Base-by-base conservation (phyloP, 2,888 invertebrate species). In the Eupithecia abbreviata region DNA sequence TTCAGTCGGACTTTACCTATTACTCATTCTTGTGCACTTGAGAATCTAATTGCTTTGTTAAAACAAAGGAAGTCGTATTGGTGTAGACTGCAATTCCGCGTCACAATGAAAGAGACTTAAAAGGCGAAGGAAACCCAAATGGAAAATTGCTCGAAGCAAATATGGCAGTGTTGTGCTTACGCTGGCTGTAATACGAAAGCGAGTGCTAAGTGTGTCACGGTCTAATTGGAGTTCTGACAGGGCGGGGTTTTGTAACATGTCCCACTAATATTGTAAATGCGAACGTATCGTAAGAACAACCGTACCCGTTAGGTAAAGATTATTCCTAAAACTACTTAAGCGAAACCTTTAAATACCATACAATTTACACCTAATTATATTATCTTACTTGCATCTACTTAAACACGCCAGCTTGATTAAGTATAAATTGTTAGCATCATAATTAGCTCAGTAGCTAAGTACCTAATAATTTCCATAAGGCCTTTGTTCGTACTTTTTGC, bases 171-270 rank as follows among this genome's bases (percentile, higher is more conserved):
- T 82, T 79, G 83, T 82, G 80, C 82, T 83, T 80, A 82, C 9
- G 43, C 81, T 82, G 85, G 84, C 83, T 85, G 85, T 83, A 85
- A 90, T 89, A 90, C 85, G 91, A 92, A 92, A 93, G 91, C 90
- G 85, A 90, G 88, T 88, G 88, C 86, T 86, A 91, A 90, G 88
- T 89, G 85, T 92, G 93, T 92, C 90, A 92, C 90, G 93, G 93
- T 93, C 93, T 92, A 90, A 91, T 92, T 93, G 90, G 88, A 90
- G 84, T 83, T 85, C 88, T 89, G 86, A 87, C 88, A 89, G 89
- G 87, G 84, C 87, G 87, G 89, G 89, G 91, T 89, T 90, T 86
- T 87, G 90, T 88, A 87, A 86, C 88, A 89, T 86, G 88, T 88
- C 85, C 87, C 85, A 49, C 65, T 67, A 68, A 65, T 49, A 45